These are phyloP conservation scores for Cetonia aurata DNA, from an alignment of 2,888 invertebrate species.

Conservation along the genomic window DNA sequence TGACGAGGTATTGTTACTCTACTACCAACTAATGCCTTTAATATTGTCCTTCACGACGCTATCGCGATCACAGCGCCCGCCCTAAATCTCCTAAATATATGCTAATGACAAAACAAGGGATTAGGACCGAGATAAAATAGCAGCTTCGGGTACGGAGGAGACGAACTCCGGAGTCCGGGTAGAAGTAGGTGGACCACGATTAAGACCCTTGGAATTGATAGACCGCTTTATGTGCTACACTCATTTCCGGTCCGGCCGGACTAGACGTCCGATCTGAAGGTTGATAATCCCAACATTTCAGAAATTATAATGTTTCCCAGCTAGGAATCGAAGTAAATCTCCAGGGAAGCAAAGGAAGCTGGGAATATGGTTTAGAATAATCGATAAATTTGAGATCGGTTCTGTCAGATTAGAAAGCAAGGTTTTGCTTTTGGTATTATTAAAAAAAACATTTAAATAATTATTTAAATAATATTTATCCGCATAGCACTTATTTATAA, in stretches of 20 bases:
- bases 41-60: background rate
- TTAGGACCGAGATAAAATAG: conserved; percentile 6
- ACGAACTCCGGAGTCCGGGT: conserved; percentile 8
- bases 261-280: background rate
- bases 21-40: background rate
- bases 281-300: background rate
- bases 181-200: conserved; percentile 1
- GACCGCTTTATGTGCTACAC: conserved; percentile 15
- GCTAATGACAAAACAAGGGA: conserved; percentile 16
- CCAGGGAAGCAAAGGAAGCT: too few species aligned
- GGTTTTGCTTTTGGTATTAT: too few species aligned
- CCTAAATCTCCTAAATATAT: conserved; percentile 18
- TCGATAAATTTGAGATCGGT: too few species aligned
- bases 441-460: too few species aligned
- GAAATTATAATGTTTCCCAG: too few species aligned
- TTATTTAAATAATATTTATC: too few species aligned
- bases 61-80: background rate
- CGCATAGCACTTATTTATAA: too few species aligned
- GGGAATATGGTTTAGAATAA: too few species aligned
- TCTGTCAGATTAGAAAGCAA: too few species aligned
- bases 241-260: conserved; percentile 9
- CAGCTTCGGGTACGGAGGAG: conserved; percentile 1
- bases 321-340: too few species aligned
- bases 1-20: too few species aligned
- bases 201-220: conserved; percentile 16